phyloP scores from a whole-genome alignment of 2,888 invertebrate genomes.

The Panopea generosa region DNA sequence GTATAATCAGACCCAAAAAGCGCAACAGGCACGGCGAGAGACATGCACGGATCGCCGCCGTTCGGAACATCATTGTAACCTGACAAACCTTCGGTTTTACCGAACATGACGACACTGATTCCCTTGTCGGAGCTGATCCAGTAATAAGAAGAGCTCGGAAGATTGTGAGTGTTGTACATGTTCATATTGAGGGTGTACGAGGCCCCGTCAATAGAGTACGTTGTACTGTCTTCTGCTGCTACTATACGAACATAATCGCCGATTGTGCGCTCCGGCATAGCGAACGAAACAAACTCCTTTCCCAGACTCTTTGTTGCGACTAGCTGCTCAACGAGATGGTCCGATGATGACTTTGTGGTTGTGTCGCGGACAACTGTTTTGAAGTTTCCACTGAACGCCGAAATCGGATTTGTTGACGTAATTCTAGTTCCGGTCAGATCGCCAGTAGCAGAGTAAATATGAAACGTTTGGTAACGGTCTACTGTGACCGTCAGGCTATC shows the following conservation, averaged over 20 bases:
- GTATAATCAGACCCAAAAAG: constrained; percentile 71
- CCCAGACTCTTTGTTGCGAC: constrained; percentile 75
- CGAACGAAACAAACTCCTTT: constrained; percentile 71
- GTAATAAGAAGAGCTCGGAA: constrained; percentile 44
- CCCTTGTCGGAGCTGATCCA: constrained; percentile 59
- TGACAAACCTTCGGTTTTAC: constrained; percentile 60
- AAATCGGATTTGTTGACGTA: constrained; percentile 61
- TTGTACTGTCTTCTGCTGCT: constrained; percentile 60
- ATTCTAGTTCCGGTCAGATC: constrained; percentile 76
- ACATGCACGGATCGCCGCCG: constrained; percentile 77
- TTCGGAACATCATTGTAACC: constrained; percentile 62
- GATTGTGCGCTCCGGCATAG: constrained; percentile 68
- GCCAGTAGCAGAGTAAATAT: constrained; percentile 42
- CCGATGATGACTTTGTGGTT: constrained; percentile 46
- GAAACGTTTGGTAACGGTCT: constrained; percentile 64
- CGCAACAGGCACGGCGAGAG: constrained; percentile 64
- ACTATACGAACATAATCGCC: constrained; percentile 72
- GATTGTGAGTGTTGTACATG: constrained; percentile 48
- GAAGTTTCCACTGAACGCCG: constrained; percentile 72
- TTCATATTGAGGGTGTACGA: constrained; percentile 28
- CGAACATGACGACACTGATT: constrained; percentile 67
- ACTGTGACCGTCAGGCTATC: constrained; percentile 53
- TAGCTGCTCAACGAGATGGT: constrained; percentile 76
- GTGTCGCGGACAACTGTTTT: constrained; percentile 64
- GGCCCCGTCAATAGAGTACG: constrained; percentile 19